Percentiles rank a stretch among this genome's conserved stretches.
Conservation (phyloP, 2,888 invertebrate genomes). For the Drosophila glabriapex region DNA sequence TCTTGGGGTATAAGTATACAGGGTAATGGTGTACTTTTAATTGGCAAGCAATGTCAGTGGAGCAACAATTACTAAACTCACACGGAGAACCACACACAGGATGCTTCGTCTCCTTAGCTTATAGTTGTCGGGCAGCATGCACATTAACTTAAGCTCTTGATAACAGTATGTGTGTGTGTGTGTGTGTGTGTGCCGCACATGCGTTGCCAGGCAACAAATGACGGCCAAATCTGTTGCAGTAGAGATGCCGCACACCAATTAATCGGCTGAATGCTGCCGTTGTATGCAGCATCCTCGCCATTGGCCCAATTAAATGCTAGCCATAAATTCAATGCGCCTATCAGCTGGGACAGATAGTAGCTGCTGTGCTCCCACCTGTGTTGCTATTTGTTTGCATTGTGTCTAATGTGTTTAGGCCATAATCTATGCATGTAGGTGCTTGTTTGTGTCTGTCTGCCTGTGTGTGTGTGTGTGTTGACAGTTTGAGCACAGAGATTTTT, state of each 20-base stretch:
- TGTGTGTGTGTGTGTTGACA: conserved; percentile 39
- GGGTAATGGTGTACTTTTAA: conserved; percentile 69
- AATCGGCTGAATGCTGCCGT: conserved; percentile 27
- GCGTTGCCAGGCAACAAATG: conserved; percentile 56
- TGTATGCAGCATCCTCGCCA: conserved; percentile 26
- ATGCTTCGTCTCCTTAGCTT: neutral
- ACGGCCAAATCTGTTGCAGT: conserved; percentile 76
- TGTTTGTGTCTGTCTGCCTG: no score
- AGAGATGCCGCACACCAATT: conserved; percentile 58
- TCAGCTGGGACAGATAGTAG: conserved; percentile 35
- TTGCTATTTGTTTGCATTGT: conserved; percentile 38
- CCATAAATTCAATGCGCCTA: conserved; percentile 70
- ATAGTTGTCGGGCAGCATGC: conserved; percentile 7
- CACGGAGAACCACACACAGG: conserved; percentile 1
- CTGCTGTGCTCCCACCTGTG: conserved; percentile 8
- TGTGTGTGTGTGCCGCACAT: conserved; percentile 20
- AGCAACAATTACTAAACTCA: neutral
- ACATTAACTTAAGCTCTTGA: conserved; percentile 12
- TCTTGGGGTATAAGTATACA: conserved; percentile 30
- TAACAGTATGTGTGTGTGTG: conserved; percentile 34
- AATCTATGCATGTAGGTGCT: neutral
- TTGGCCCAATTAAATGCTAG: conserved; percentile 75
- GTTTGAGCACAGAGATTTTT: conserved; percentile 25
- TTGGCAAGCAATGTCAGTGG: conserved; percentile 46
- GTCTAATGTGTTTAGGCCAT: conserved; percentile 19